Conservation (phyloP, 2,113 vertebrate genomes). For the Cyprinodon tularosa region DNA sequence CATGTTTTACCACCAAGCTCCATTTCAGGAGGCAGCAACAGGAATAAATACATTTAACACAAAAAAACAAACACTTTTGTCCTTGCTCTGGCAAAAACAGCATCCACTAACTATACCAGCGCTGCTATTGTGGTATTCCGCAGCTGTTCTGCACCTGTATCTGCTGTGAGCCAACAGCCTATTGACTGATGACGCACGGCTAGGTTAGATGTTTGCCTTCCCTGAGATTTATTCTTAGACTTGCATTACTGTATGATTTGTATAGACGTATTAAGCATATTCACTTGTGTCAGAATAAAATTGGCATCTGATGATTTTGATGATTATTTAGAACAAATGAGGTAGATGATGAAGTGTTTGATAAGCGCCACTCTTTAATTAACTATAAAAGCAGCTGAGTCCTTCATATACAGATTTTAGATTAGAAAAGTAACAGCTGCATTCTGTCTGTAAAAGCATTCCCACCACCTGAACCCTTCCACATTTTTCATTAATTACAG, state of each 20-base stretch:
- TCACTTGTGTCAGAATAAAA: background rate
- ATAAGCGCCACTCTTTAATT: background rate
- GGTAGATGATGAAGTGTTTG: background rate
- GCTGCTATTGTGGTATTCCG: slow-evolving; percentile 30
- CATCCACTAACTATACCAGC: slow-evolving; percentile 11
- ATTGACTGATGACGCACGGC: slow-evolving; percentile 35
- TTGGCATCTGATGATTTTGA: background rate
- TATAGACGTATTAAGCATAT: slow-evolving; percentile 1
- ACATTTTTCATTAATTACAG: background rate
- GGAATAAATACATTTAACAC: slow-evolving; percentile 16
- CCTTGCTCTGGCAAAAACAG: slow-evolving; percentile 25
- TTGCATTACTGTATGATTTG: slow-evolving; percentile 4
- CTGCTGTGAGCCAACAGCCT: slow-evolving; percentile 26
- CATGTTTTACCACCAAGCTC: slow-evolving; percentile 1
- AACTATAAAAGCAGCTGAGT: background rate
- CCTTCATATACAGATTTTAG: background rate
- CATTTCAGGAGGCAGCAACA: slow-evolving; percentile 11
- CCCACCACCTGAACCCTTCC: too few relatives aligned
- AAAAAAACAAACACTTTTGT: slow-evolving; percentile 43
- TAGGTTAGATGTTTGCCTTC: slow-evolving; percentile 20
- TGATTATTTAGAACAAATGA: background rate
- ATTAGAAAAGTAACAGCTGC: background rate
- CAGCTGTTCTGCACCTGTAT: slow-evolving; percentile 46
- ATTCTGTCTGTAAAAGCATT: too few relatives aligned
- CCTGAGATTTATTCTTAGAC: slow-evolving; percentile 6